Evolutionary conservation across 2,888 invertebrate species (phyloP).

Genomic region (Micoletzkya japonica): DNA sequence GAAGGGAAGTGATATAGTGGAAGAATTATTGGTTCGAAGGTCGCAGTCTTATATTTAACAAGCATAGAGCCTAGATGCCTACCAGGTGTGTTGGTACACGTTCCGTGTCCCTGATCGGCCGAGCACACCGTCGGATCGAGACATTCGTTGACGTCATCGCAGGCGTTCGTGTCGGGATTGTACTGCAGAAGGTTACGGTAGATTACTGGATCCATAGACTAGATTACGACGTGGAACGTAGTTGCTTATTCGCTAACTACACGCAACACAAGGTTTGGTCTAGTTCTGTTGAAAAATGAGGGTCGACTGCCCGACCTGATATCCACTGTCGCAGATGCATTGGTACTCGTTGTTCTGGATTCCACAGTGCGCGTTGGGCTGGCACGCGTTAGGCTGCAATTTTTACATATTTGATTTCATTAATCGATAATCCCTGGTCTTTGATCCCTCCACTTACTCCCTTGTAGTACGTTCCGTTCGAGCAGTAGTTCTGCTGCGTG

Average conservation of each 20-base stretch:
- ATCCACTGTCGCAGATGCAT: constrained; percentile 46
- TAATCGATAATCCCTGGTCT: not conserved
- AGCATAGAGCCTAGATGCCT: not conserved
- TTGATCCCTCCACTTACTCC: constrained; percentile 25
- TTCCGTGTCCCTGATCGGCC: constrained; percentile 67
- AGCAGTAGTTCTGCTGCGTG: constrained; percentile 41
- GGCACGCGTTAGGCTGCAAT: constrained; percentile 43
- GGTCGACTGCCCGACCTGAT: constrained; percentile 31
- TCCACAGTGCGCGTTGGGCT: constrained; percentile 38
- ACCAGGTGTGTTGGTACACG: constrained; percentile 74
- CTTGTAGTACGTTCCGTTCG: constrained; percentile 46
- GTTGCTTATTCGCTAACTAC: no score
- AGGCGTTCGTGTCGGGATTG: constrained; percentile 35
- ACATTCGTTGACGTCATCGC: constrained; percentile 51
- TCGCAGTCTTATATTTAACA: not conserved
- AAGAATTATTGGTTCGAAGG: not conserved
- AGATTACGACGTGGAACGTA: no score
- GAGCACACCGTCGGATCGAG: constrained; percentile 64
- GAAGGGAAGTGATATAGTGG: no score
- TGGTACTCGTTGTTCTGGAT: constrained; percentile 29
- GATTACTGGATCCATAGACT: no score
- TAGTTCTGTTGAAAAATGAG: no score
- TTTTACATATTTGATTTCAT: not conserved
- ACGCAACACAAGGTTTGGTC: no score
- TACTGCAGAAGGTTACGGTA: no score